Evolutionary conservation across 1,140 invertebrate species (phyloP).

Genomic region (Leptinotarsa defecta): DNA sequence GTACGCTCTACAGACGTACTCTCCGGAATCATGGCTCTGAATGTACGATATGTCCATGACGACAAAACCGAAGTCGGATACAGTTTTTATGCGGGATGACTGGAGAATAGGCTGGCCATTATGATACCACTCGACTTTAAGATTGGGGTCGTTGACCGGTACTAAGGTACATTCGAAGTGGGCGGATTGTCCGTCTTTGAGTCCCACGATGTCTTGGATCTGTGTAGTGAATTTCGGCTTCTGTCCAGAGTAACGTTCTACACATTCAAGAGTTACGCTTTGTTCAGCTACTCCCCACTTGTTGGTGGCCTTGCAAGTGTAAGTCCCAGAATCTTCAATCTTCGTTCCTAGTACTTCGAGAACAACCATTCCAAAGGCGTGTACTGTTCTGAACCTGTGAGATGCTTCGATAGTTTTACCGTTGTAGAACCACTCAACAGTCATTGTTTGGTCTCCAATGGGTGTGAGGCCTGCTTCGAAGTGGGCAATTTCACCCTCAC

Average conservation of each 20-base stretch:
- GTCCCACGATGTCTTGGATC: conserved; percentile 79
- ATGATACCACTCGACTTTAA: conserved; percentile 96
- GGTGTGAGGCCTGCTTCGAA: conserved; percentile 93
- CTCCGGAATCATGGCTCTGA: conserved; percentile 90
- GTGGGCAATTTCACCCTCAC: conserved; percentile 89
- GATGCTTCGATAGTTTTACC: conserved; percentile 85
- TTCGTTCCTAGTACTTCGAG: conserved; percentile 90
- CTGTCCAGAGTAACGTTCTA: conserved; percentile 82
- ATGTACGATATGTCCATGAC: conserved; percentile 94
- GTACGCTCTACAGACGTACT: conserved; percentile 87
- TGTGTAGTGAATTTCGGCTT: conserved; percentile 88
- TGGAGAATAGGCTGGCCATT: conserved; percentile 86
- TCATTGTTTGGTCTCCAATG: conserved; percentile 93
- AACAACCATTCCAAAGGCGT: conserved; percentile 95
- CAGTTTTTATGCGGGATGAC: conserved; percentile 89
- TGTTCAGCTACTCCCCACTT: conserved; percentile 88
- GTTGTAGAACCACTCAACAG: conserved; percentile 97
- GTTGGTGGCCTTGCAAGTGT: conserved; percentile 86
- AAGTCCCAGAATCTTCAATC: conserved; percentile 84
- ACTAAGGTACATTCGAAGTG: conserved; percentile 92
- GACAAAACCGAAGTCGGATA: conserved; percentile 95
- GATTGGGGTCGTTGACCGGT: conserved; percentile 89
- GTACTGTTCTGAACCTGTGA: conserved; percentile 86
- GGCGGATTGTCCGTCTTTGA: conserved; percentile 89
- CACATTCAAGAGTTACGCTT: conserved; percentile 79